Evolutionary conservation across 2,113 vertebrate species (phyloP).

Genomic region (Melanerpes formicivorus): DNA sequence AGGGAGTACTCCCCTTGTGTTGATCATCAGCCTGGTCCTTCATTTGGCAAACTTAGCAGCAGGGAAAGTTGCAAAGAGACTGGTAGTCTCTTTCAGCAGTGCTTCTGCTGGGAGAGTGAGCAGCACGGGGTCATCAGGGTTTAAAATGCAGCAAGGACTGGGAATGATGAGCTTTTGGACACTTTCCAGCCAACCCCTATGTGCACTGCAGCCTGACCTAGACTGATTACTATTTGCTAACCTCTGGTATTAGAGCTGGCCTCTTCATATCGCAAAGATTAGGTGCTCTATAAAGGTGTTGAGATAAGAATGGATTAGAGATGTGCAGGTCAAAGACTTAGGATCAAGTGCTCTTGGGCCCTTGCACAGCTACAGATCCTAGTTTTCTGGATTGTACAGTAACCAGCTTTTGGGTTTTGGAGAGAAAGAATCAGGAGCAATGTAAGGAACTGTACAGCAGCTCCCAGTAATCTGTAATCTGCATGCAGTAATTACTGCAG

Average conservation of each 20-base stretch:
- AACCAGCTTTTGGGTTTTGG: background rate
- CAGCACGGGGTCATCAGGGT: background rate
- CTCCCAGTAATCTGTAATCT: background rate
- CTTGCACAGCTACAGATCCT: background rate
- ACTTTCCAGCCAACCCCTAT: background rate
- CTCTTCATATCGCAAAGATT: conserved; percentile 17
- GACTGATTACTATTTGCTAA: conserved; percentile 21
- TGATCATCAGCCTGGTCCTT: background rate
- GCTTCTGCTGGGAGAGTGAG: background rate
- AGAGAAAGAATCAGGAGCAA: background rate
- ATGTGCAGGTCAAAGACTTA: background rate
- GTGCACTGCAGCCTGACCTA: background rate
- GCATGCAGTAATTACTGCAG: background rate
- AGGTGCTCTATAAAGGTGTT: background rate
- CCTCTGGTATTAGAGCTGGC: conserved; percentile 12
- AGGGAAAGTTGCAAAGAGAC: background rate
- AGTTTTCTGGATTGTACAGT: background rate
- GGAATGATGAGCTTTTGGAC: background rate
- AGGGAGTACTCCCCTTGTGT: rapidly evolving
- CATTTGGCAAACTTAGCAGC: background rate
- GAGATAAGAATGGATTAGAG: conserved; percentile 7
- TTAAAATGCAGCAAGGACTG: background rate
- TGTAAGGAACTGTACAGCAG: background rate
- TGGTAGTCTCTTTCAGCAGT: rapidly evolving
- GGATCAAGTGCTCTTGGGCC: background rate